Conservation (phyloP, 2,888 invertebrate genomes). For the Dolichomitus sp. region DNA sequence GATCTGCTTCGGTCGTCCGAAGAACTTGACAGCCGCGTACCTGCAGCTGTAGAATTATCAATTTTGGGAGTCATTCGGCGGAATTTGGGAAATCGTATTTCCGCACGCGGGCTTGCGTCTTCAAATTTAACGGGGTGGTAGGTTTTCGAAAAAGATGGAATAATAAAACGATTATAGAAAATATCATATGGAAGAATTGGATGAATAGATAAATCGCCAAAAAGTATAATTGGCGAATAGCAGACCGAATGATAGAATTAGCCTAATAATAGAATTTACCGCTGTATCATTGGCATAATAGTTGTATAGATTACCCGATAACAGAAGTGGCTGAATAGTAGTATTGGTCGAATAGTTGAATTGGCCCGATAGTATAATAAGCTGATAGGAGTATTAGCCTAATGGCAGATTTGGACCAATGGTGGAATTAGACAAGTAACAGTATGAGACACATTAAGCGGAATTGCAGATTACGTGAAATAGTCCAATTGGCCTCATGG, state of each 20-base stretch:
- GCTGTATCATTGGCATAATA: no score
- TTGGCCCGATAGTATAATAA: background rate
- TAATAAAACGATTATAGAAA: background rate
- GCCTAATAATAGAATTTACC: no score
- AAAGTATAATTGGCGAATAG: no score
- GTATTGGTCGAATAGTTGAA: background rate
- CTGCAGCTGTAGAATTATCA: slow-evolving; percentile 11
- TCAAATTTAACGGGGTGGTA: background rate
- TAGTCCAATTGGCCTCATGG: no score
- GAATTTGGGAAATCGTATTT: background rate
- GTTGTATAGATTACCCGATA: no score
- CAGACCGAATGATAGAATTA: no score
- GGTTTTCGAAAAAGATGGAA: background rate
- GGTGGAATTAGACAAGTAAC: background rate
- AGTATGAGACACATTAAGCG: no score
- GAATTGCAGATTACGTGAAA: no score
- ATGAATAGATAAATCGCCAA: no score
- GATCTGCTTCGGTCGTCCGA: slow-evolving; percentile 74
- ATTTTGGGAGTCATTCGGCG: background rate
- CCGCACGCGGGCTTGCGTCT: background rate
- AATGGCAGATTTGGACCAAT: background rate
- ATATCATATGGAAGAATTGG: background rate
- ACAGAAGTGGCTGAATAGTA: no score
- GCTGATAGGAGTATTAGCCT: background rate
- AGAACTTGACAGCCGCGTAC: slow-evolving; percentile 60